These are phyloP conservation scores for Drosophila eohydei DNA, from an alignment of 2,888 invertebrate genomes.

Conservation along the genomic window DNA sequence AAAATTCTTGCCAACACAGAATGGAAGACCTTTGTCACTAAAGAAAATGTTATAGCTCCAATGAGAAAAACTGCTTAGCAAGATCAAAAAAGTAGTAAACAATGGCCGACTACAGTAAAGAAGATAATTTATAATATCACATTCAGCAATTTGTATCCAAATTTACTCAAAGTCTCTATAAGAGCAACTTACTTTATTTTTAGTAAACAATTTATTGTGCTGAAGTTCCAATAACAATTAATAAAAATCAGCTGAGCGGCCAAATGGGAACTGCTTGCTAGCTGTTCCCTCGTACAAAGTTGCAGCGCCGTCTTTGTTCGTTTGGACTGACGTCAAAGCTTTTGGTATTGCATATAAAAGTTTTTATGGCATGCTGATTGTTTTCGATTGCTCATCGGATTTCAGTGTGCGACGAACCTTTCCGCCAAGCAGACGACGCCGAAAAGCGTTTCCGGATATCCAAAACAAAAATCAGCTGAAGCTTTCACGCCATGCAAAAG, in stretches of 20 bases:
- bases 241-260: neutral
- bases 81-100: neutral
- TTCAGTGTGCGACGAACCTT: constrained; percentile 39
- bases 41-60: neutral
- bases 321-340: constrained; percentile 10
- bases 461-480: neutral
- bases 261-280: neutral
- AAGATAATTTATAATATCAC: too few species aligned
- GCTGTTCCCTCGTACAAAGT: neutral
- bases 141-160: too few species aligned
- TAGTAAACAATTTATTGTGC: too few species aligned
- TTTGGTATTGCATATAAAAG: constrained; percentile 51
- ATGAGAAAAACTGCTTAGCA: neutral
- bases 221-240: neutral
- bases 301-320: constrained; percentile 27
- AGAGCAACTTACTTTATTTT: too few species aligned
- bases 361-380: constrained; percentile 16
- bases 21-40: neutral
- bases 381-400: constrained; percentile 10
- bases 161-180: too few species aligned
- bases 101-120: neutral
- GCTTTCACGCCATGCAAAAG: constrained; percentile 52
- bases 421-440: constrained; percentile 17
- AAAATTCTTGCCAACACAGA: neutral
- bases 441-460: constrained; percentile 13